phyloP scores from a whole-genome alignment of 1,140 invertebrate genomes.

The Euwallacea similis region DNA sequence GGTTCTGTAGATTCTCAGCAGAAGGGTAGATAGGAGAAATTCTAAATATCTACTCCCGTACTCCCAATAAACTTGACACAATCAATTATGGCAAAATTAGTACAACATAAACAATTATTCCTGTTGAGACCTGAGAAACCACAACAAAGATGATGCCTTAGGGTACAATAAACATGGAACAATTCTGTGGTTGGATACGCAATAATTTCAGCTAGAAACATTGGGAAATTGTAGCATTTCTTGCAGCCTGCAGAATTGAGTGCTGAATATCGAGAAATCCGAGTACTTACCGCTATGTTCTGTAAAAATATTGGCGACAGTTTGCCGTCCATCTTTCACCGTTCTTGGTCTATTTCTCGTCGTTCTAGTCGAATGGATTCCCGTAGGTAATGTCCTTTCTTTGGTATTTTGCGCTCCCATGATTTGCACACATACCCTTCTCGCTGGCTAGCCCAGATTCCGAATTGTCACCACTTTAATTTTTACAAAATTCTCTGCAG shows the following conservation, averaged over 20 bases:
- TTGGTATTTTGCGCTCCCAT: constrained; percentile 91
- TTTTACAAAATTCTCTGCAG: constrained; percentile 36
- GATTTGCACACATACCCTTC: constrained; percentile 49
- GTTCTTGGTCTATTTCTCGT: constrained; percentile 69
- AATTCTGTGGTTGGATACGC: no score
- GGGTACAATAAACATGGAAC: no score
- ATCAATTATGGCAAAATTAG: no score
- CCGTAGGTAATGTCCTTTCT: constrained; percentile 69
- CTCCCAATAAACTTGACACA: no score
- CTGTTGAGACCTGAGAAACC: no score
- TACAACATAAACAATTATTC: no score
- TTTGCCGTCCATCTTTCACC: constrained; percentile 75
- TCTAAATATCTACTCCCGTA: no score
- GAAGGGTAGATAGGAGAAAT: no score
- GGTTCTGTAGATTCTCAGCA: no score
- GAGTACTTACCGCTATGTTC: constrained; percentile 78
- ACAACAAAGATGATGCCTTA: no score
- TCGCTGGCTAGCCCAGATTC: constrained; percentile 35
- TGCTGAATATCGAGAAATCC: background rate
- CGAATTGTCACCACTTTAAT: constrained; percentile 45
- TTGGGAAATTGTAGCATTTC: no score
- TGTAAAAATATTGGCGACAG: constrained; percentile 85
- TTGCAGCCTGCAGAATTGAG: background rate
- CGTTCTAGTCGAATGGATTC: constrained; percentile 64
- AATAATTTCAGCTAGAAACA: no score